phyloP scores from a whole-genome alignment of 1,140 invertebrate genomes.

The Drosophila seguyi region DNA sequence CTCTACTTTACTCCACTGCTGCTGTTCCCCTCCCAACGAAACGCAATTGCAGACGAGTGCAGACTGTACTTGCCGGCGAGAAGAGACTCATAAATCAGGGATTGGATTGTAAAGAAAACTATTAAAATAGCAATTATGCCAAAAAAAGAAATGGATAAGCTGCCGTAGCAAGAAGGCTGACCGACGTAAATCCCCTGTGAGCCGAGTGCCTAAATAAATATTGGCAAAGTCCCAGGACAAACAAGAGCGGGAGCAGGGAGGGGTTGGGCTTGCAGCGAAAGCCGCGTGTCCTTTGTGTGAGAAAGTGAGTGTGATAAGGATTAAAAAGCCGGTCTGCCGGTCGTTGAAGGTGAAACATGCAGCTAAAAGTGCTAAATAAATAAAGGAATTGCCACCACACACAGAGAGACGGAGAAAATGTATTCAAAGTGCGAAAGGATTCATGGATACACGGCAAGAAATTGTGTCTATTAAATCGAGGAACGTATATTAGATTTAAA shows the following conservation, averaged over 20 bases:
- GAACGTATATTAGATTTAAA: neutral
- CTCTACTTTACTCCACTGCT: constrained; percentile 24
- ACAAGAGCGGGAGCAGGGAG: constrained; percentile 30
- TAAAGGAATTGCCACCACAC: constrained; percentile 51
- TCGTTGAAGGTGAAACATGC: constrained; percentile 43
- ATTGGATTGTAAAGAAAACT: constrained; percentile 50
- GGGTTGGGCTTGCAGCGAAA: constrained; percentile 3
- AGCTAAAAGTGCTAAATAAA: constrained; percentile 77
- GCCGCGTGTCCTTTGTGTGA: constrained; percentile 37
- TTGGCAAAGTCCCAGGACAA: constrained; percentile 63
- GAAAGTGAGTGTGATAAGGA: constrained; percentile 66
- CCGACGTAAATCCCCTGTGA: constrained; percentile 49
- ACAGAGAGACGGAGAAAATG: constrained; percentile 14
- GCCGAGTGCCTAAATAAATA: constrained; percentile 78
- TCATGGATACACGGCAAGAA: constrained; percentile 1
- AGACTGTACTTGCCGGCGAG: constrained; percentile 29
- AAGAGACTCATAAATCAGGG: constrained; percentile 35
- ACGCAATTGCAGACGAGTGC: constrained; percentile 51
- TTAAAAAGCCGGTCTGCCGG: constrained; percentile 65
- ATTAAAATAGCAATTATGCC: constrained; percentile 76
- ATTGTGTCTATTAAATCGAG: too few relatives aligned
- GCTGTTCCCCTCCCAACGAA: constrained; percentile 14
- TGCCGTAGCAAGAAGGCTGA: constrained; percentile 17
- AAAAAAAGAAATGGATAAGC: constrained; percentile 41
- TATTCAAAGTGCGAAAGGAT: constrained; percentile 52